These are phyloP conservation scores for Cantharis flavilabris DNA, from an alignment of 2,888 invertebrate species.

Conservation along the genomic window DNA sequence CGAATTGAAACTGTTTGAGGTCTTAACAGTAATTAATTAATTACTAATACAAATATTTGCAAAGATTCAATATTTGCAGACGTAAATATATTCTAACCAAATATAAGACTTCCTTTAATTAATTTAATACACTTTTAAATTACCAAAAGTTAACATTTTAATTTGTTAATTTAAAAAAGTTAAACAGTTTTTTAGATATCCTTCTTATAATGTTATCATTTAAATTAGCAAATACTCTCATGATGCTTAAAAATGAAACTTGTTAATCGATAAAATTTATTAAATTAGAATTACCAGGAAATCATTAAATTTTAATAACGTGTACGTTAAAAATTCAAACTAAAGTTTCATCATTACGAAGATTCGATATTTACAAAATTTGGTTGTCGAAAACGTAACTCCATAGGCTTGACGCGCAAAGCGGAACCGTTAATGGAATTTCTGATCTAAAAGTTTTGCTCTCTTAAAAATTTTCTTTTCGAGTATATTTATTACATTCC, in stretches of 20 bases:
- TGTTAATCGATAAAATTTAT: neutral
- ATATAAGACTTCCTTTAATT: neutral
- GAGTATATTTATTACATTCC: neutral
- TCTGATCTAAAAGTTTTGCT: neutral
- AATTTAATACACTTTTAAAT: neutral
- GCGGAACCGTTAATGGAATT: neutral
- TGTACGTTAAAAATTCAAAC: neutral
- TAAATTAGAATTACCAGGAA: neutral
- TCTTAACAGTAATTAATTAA: neutral
- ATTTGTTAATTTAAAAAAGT: neutral
- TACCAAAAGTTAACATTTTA: neutral
- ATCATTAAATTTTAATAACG: neutral
- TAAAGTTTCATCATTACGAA: neutral
- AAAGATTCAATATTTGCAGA: neutral
- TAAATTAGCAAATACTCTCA: neutral
- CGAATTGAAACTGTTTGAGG: neutral
- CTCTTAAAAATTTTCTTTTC: neutral
- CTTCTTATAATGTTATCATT: neutral
- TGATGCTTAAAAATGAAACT: neutral
- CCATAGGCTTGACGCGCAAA: neutral
- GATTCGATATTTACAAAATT: neutral
- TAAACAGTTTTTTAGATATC: neutral
- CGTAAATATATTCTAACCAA: neutral
- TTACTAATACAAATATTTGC: neutral
- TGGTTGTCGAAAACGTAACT: neutral